Evolutionary conservation across 2,113 vertebrate genomes (phyloP).

Genomic region (Tachycineta bicolor): DNA sequence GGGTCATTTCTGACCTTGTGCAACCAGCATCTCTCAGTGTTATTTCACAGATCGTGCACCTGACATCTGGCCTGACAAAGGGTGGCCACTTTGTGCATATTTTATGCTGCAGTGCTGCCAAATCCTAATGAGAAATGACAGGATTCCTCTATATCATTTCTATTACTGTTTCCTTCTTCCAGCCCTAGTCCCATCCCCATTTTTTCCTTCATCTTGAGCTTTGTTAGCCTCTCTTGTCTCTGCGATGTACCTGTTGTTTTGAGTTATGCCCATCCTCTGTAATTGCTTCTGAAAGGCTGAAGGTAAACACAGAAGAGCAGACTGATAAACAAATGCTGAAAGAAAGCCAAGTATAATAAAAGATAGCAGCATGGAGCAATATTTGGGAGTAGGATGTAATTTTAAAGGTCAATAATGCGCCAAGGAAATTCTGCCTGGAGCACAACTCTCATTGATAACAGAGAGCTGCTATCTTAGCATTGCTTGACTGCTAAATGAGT

Average conservation of each 20-base stretch:
- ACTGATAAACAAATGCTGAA: constrained; percentile 53
- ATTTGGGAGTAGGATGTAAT: constrained; percentile 48
- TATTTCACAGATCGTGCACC: neutral
- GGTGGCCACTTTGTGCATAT: neutral
- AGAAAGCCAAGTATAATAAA: constrained; percentile 55
- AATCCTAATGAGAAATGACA: neutral
- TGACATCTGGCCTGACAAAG: neutral
- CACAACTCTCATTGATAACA: neutral
- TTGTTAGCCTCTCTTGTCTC: neutral
- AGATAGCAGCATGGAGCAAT: constrained; percentile 38
- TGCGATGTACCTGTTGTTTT: neutral
- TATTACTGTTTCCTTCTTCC: neutral
- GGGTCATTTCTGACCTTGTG: neutral
- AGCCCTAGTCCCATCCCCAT: neutral
- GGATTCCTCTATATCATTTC: neutral
- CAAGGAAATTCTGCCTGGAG: constrained; percentile 43
- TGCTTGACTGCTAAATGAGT: neutral
- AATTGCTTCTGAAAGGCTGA: constrained; percentile 59
- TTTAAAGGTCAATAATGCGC: constrained; percentile 57
- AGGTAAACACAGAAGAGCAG: constrained; percentile 53
- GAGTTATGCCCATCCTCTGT: neutral
- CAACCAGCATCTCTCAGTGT: neutral
- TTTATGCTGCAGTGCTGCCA: neutral
- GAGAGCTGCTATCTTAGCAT: neutral
- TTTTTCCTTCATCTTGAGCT: neutral